Conservation (phyloP, 2,797 vertebrate species). For the Cyprinodon diabolis region DNA sequence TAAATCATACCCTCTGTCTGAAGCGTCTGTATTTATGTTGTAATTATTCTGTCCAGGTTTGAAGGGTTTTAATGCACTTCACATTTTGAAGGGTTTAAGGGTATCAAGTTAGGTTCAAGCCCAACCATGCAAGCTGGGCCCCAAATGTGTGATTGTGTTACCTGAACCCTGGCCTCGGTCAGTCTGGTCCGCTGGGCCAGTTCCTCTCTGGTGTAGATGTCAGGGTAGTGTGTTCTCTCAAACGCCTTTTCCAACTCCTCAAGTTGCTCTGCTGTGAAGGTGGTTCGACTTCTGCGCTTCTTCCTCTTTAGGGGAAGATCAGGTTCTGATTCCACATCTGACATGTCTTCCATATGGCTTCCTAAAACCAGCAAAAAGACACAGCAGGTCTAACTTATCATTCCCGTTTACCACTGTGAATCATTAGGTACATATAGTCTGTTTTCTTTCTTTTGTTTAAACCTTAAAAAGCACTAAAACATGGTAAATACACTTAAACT, state of each 20-base stretch:
- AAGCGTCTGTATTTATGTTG: too few relatives aligned
- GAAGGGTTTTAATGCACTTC: too few relatives aligned
- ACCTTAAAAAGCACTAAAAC: neutral
- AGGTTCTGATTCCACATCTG: conserved; percentile 94
- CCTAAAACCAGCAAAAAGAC: neutral
- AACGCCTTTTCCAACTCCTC: conserved; percentile 96
- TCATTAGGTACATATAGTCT: neutral
- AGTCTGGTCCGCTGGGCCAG: conserved; percentile 94
- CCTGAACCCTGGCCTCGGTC: conserved; percentile 95
- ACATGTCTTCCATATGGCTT: conserved; percentile 39
- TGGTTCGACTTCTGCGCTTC: conserved; percentile 93
- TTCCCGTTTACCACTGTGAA: neutral
- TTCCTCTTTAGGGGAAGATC: conserved; percentile 94
- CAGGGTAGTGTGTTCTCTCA: conserved; percentile 95
- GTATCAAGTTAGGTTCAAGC: too few relatives aligned
- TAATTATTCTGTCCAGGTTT: too few relatives aligned
- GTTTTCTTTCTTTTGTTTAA: neutral
- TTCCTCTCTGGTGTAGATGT: conserved; percentile 96
- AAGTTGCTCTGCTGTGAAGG: conserved; percentile 94
- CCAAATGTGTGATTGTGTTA: conserved; percentile 50
- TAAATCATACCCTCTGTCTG: too few relatives aligned
- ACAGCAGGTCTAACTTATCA: neutral
- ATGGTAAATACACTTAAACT: neutral
- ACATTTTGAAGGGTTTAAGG: too few relatives aligned
- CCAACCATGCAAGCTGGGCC: neutral